Percentiles rank a stretch among this genome's conserved stretches.
These are phyloP conservation scores for Mamestra configurata DNA, from an alignment of 1,140 invertebrate genomes.

Conservation along the genomic window DNA sequence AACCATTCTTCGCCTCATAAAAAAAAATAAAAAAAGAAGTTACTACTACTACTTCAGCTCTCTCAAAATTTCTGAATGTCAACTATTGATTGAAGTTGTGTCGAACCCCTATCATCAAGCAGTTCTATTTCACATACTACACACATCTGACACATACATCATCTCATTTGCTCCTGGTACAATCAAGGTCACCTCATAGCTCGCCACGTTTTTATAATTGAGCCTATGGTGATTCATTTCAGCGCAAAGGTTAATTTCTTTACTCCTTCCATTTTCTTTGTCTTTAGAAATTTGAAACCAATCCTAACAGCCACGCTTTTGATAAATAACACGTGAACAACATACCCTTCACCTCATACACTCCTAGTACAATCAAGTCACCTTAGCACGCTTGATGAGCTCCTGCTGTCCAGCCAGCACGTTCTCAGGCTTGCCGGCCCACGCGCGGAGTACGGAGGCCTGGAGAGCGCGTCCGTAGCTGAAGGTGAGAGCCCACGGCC, in stretches of 20 bases:
- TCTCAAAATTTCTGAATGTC: too few species aligned
- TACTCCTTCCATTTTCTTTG: too few species aligned
- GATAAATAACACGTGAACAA: not conserved
- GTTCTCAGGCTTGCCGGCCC: conserved; percentile 96
- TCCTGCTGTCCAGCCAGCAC: conserved; percentile 94
- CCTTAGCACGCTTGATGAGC: conserved; percentile 96
- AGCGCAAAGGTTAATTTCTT: too few species aligned
- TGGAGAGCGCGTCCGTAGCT: conserved; percentile 96
- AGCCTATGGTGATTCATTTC: too few species aligned
- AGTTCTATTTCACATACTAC: too few species aligned
- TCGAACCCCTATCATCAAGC: too few species aligned
- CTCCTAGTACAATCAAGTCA: conserved; percentile 72
- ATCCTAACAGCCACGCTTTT: not conserved
- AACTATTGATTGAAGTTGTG: too few species aligned
- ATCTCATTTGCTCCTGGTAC: not conserved
- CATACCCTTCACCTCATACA: not conserved
- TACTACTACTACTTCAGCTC: too few species aligned
- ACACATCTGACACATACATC: not conserved
- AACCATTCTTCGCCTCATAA: not conserved
- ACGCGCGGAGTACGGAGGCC: conserved; percentile 96
- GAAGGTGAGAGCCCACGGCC: conserved; percentile 98
- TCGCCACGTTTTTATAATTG: too few species aligned
- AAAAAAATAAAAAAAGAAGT: too few species aligned
- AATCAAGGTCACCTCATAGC: conserved; percentile 90
- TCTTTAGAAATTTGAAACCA: too few species aligned